phyloP scores from a whole-genome alignment of 1,140 invertebrate genomes.

The Xylocopa sonorina region DNA sequence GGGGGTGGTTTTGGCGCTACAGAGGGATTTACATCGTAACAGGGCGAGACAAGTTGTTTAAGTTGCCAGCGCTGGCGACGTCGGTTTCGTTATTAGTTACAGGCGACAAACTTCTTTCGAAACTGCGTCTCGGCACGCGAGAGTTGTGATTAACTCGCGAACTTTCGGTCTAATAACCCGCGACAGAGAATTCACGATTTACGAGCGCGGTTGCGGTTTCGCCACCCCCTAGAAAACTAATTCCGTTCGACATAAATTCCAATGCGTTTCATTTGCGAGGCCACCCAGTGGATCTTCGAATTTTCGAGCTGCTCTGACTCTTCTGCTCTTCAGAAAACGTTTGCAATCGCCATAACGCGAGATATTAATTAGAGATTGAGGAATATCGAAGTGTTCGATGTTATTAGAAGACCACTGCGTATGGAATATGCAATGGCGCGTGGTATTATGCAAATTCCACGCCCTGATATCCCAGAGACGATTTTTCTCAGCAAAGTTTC shows the following conservation, averaged over 20 bases:
- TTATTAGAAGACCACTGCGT: no score
- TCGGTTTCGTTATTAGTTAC: slow-evolving; percentile 47
- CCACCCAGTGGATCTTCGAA: neutral
- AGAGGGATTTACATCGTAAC: slow-evolving; percentile 39
- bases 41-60: slow-evolving; percentile 38
- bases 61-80: slow-evolving; percentile 22
- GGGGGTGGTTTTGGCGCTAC: no score
- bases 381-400: no score
- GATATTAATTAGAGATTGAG: no score
- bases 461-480: no score
- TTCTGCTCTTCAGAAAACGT: no score
- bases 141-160: slow-evolving; percentile 70
- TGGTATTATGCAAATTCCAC: no score
- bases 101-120: slow-evolving; percentile 34
- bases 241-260: slow-evolving; percentile 50
- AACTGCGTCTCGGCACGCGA: slow-evolving; percentile 47
- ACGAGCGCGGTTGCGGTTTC: slow-evolving; percentile 48
- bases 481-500: no score
- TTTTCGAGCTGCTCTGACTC: no score
- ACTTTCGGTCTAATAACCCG: slow-evolving; percentile 59
- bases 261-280: slow-evolving; percentile 32
- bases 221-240: slow-evolving; percentile 40
- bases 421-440: no score
- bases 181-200: slow-evolving; percentile 45
- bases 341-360: no score